Evolutionary conservation across 1,140 invertebrate species (phyloP).

Genomic region (Trichomalopsis sarcophagae): DNA sequence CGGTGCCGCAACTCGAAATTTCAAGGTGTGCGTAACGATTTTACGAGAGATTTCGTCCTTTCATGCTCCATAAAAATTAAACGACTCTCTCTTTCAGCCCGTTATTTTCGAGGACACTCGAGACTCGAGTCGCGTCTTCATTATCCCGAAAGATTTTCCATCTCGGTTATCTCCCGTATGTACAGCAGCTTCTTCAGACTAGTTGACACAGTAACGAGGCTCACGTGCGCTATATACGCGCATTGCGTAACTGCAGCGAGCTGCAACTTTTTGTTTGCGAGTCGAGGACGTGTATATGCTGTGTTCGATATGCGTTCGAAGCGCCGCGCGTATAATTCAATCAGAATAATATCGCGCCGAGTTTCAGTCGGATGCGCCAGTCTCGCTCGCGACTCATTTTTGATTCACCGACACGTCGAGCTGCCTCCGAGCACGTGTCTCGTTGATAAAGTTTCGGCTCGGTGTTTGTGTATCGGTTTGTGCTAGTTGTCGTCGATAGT

Average conservation of each 20-base stretch:
- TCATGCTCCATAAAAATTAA: not conserved
- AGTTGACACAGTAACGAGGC: not conserved
- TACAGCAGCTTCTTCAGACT: not conserved
- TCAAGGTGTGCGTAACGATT: not conserved
- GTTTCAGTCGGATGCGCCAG: not conserved
- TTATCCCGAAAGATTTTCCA: not conserved
- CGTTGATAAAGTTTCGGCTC: not conserved
- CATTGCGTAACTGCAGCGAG: not conserved
- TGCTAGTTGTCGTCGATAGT: not conserved
- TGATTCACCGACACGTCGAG: not conserved
- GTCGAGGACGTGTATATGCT: not conserved
- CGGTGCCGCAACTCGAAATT: not conserved
- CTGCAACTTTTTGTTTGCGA: not conserved
- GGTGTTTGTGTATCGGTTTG: not conserved
- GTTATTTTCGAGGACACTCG: not conserved
- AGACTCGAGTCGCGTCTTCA: not conserved
- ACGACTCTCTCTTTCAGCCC: not conserved
- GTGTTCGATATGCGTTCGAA: not conserved
- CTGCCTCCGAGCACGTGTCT: not conserved
- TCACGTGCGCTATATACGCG: not conserved
- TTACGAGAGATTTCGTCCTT: not conserved
- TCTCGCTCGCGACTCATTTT: not conserved
- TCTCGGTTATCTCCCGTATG: not conserved
- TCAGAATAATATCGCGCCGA: not conserved
- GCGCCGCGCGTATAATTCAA: slow-evolving; percentile 16